These are phyloP conservation scores for Patella depressa DNA, from an alignment of 2,888 invertebrate species.

Conservation along the genomic window DNA sequence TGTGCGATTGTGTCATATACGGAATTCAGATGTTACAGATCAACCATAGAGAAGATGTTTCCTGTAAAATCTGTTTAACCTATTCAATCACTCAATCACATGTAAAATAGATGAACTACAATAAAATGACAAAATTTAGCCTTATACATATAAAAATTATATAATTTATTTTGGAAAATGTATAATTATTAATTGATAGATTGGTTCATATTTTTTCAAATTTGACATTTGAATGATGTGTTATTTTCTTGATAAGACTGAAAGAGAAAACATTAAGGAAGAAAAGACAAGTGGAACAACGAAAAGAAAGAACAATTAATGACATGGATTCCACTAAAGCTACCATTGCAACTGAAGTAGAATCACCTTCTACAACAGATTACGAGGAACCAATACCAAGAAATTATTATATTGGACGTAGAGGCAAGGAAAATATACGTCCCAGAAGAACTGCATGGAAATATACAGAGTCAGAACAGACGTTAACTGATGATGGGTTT, in stretches of 20 bases:
- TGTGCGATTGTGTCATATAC: no score
- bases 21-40: no score
- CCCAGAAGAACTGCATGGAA: neutral
- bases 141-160: no score
- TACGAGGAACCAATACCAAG: neutral
- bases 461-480: neutral
- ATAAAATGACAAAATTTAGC: no score
- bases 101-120: no score
- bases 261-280: neutral
- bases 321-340: constrained; percentile 4
- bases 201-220: no score
- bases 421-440: neutral
- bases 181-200: no score
- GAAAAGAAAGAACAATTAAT: neutral
- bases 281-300: neutral
- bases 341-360: neutral
- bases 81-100: no score
- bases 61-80: no score
- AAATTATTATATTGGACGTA: neutral
- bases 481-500: neutral
- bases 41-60: no score
- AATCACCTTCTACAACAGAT: neutral
- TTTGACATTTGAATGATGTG: no score
- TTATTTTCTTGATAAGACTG: neutral
- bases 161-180: no score